Percentiles rank a stretch among this genome's conserved stretches.
phyloP scores from a whole-genome alignment of 1,140 invertebrate genomes.

The Scylla paramamosain region DNA sequence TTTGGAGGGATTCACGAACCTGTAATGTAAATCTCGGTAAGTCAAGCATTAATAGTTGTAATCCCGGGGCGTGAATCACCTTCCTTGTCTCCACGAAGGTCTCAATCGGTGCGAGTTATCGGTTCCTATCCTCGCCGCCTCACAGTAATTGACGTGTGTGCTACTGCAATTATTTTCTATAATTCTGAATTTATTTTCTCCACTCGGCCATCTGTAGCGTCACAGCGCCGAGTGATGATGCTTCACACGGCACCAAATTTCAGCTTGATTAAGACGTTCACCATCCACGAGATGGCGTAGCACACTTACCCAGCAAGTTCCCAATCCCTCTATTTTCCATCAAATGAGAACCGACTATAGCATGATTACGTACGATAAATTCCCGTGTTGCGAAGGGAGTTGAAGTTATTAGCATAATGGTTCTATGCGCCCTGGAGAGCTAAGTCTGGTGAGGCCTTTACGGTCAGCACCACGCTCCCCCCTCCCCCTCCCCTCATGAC shows the following conservation, averaged over 20 bases:
- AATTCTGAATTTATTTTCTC: slow-evolving; percentile 43
- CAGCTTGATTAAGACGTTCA: slow-evolving; percentile 38
- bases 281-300: not conserved
- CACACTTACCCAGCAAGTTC: slow-evolving; percentile 2
- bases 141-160: slow-evolving; percentile 1
- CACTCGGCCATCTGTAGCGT: not conserved
- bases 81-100: not conserved
- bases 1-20: not conserved
- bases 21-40: slow-evolving; percentile 22
- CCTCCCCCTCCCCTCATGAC: not conserved
- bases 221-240: not conserved
- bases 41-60: slow-evolving; percentile 13
- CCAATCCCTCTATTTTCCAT: slow-evolving; percentile 46
- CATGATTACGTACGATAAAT: slow-evolving; percentile 53
- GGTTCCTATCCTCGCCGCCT: not conserved
- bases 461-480: not conserved
- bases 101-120: not conserved
- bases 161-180: slow-evolving; percentile 46
- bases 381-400: slow-evolving; percentile 31
- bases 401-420: slow-evolving; percentile 43
- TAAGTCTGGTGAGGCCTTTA: not conserved
- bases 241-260: not conserved
- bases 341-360: slow-evolving; percentile 43
- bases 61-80: not conserved
- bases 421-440: slow-evolving; percentile 23